Evolutionary conservation across 1,140 invertebrate species (phyloP).

Genomic region (Pseudachorutes palmiensis): DNA sequence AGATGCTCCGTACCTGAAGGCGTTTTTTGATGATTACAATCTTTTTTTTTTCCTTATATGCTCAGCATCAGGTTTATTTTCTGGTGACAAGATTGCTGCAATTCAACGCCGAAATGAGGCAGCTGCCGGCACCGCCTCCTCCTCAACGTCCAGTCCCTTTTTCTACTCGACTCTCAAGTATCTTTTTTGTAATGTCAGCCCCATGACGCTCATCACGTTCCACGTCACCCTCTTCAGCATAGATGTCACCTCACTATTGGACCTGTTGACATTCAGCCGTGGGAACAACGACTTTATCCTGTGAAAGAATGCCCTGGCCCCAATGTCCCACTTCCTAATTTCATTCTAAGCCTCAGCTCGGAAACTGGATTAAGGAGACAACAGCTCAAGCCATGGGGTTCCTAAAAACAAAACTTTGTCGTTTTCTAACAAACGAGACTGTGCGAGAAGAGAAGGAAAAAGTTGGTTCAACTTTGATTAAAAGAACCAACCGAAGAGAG

Average conservation of each 20-base stretch:
- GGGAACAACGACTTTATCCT: not conserved
- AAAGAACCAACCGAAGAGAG: not conserved
- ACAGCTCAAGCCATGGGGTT: not conserved
- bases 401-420: not conserved
- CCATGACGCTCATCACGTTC: not conserved
- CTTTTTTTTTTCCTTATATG: slow-evolving; percentile 15
- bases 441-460: not conserved
- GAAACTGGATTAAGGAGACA: not conserved
- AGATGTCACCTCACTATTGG: not conserved
- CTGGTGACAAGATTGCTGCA: slow-evolving; percentile 34
- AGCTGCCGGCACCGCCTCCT: slow-evolving; percentile 15
- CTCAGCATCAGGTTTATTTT: slow-evolving; percentile 33
- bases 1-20: no score
- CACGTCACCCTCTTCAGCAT: not conserved
- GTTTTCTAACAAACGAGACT: not conserved
- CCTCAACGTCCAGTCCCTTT: slow-evolving; percentile 7
- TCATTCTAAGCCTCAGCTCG: not conserved
- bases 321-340: not conserved
- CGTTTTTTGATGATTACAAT: no score
- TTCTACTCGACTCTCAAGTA: not conserved
- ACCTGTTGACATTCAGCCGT: slow-evolving; percentile 1
- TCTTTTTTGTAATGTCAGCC: not conserved
- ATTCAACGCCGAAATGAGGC: slow-evolving; percentile 29
- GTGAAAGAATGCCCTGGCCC: not conserved
- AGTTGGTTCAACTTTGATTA: not conserved